phyloP scores from a whole-genome alignment of 2,797 vertebrate genomes.

The Picus viridis region DNA sequence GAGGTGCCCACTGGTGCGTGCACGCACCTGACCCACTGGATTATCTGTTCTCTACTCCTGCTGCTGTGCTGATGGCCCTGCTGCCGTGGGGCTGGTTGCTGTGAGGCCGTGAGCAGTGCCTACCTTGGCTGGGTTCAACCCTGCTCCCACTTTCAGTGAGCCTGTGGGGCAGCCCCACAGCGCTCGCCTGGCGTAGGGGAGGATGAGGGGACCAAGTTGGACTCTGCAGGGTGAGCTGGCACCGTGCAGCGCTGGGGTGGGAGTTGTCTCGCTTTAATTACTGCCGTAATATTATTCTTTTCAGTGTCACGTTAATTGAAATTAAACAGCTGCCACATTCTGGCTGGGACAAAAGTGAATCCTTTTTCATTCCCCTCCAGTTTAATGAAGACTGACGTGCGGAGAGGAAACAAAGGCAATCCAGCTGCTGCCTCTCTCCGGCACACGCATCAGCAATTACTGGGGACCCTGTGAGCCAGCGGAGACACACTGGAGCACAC shows the following conservation, averaged over 20 bases:
- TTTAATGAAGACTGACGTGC: slow-evolving; percentile 69
- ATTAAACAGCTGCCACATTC: slow-evolving; percentile 76
- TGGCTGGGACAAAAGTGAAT: slow-evolving; percentile 69
- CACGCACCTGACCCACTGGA: not conserved
- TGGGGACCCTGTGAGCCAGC: accelerated
- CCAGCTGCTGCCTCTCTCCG: slow-evolving; percentile 25
- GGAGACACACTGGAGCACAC: not conserved
- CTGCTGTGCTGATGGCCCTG: not conserved
- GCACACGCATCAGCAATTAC: not conserved
- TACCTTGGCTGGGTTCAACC: not conserved
- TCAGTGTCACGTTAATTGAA: slow-evolving; percentile 77
- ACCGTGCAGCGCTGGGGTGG: not conserved
- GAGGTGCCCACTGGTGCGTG: accelerated
- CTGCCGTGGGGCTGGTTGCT: not conserved
- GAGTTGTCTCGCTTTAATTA: slow-evolving; percentile 73
- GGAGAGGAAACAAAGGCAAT: slow-evolving; percentile 56
- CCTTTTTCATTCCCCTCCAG: slow-evolving; percentile 43
- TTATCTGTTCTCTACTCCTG: not conserved
- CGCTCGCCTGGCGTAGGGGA: not conserved
- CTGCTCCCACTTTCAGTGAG: not conserved
- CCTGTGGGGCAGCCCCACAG: not conserved
- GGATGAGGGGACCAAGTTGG: accelerated
- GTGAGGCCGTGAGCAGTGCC: accelerated
- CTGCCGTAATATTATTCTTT: slow-evolving; percentile 67
- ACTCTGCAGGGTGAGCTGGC: not conserved